phyloP scores from a whole-genome alignment of 2,113 vertebrate genomes.

The Ochotona princeps region DNA sequence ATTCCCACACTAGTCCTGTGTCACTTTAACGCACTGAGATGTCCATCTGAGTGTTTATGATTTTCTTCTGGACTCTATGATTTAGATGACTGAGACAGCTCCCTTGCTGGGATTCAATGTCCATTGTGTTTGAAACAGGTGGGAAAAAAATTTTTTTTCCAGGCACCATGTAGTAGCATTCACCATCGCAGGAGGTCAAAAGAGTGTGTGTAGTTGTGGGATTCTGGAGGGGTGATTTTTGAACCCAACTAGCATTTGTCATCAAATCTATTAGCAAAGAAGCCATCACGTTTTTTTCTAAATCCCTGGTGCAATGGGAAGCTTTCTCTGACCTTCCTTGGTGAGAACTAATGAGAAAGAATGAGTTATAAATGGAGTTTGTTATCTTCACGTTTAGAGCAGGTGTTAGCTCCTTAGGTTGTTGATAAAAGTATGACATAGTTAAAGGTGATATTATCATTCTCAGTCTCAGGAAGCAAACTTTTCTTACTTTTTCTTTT shows the following conservation, averaged over 20 bases:
- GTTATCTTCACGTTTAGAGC: slow-evolving; percentile 72
- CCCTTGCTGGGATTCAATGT: slow-evolving; percentile 71
- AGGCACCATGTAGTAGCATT: slow-evolving; percentile 39
- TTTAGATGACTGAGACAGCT: slow-evolving; percentile 59
- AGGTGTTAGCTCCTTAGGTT: slow-evolving; percentile 47
- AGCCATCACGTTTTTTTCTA: slow-evolving; percentile 57
- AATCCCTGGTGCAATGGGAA: slow-evolving; percentile 73
- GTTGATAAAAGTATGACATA: slow-evolving; percentile 27
- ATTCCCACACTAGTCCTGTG: neutral
- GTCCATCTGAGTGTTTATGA: slow-evolving; percentile 53
- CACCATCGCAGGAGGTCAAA: slow-evolving; percentile 66
- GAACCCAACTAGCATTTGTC: slow-evolving; percentile 67
- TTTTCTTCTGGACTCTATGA: slow-evolving; percentile 57
- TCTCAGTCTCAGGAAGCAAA: slow-evolving; percentile 48
- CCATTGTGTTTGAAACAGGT: slow-evolving; percentile 65
- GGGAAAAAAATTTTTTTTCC: slow-evolving; percentile 66
- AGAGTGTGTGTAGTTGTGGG: neutral
- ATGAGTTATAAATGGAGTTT: slow-evolving; percentile 73
- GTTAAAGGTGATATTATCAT: slow-evolving; percentile 69
- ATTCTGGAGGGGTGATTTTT: slow-evolving; percentile 68
- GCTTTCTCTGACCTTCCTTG: slow-evolving; percentile 58
- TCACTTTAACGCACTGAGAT: slow-evolving; percentile 60
- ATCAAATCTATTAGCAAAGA: slow-evolving; percentile 63
- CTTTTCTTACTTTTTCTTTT: slow-evolving; percentile 27
- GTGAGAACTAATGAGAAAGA: slow-evolving; percentile 71